phyloP scores from a whole-genome alignment of 2,113 vertebrate genomes.

The Rhagologus leucostigma region DNA sequence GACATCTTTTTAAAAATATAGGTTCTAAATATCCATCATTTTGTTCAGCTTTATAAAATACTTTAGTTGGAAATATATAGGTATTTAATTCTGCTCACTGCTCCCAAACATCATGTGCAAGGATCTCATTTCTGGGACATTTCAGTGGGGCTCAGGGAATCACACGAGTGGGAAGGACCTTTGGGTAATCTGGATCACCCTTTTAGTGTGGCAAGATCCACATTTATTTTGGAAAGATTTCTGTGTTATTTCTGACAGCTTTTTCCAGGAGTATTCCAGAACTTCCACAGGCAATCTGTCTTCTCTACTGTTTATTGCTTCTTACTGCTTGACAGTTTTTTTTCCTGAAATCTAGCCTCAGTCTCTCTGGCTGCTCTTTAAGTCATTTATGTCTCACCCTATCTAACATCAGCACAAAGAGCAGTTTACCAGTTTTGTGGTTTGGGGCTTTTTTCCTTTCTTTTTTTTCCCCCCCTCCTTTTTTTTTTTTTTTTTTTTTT shows the following conservation, averaged over 20 bases:
- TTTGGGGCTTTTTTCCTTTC: neutral
- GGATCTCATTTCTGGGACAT: neutral
- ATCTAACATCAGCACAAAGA: neutral
- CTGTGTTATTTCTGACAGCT: neutral
- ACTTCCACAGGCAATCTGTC: neutral
- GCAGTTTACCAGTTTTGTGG: neutral
- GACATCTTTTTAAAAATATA: neutral
- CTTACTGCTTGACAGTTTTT: neutral
- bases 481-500: neutral
- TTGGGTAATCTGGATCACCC: neutral
- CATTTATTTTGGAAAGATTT: neutral
- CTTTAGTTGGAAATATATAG: neutral
- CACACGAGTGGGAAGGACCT: neutral
- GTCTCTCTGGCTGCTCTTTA: neutral
- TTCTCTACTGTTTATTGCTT: neutral
- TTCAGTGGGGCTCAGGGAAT: neutral
- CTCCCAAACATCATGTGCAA: neutral
- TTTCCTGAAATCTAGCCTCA: neutral
- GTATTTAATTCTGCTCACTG: neutral
- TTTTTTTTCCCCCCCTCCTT: too few species aligned
- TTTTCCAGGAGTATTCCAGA: constrained; percentile 4
- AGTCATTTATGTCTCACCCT: neutral
- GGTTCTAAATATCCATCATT: neutral
- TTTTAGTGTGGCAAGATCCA: neutral
- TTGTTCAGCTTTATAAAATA: neutral